Evolutionary conservation across 2,888 invertebrate species (phyloP).

Genomic region (Seladonia tumulorum): DNA sequence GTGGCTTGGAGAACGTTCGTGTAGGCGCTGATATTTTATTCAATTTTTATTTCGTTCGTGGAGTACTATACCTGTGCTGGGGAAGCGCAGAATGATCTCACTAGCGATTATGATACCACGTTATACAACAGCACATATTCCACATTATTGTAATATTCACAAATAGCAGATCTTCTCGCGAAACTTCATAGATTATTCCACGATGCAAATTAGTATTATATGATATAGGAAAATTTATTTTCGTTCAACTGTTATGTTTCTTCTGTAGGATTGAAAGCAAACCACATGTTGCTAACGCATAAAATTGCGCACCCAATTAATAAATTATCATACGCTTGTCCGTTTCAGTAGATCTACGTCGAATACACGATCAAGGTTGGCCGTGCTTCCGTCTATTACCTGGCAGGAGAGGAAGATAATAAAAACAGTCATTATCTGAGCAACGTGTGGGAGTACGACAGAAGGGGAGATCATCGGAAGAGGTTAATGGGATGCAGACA

Average conservation of each 20-base stretch:
- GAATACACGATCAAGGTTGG: neutral
- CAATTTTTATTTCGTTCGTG: neutral
- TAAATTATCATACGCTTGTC: neutral
- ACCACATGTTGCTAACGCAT: neutral
- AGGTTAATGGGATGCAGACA: slow-evolving; percentile 18
- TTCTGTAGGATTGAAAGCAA: neutral
- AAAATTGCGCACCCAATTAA: neutral
- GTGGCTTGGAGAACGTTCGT: neutral
- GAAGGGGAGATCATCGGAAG: neutral
- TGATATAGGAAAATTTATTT: no score
- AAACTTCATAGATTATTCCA: no score
- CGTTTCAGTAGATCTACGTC: neutral
- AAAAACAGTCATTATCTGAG: neutral
- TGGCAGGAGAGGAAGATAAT: neutral
- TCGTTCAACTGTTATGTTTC: neutral
- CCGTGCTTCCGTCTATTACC: neutral
- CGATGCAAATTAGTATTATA: no score
- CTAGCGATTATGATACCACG: neutral
- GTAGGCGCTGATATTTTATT: neutral
- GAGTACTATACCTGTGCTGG: neutral
- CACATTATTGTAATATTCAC: neutral
- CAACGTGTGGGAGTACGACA: neutral
- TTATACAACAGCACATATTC: neutral
- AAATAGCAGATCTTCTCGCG: neutral
- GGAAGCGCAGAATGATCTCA: neutral